These are phyloP conservation scores for Anolis sagrei DNA, from an alignment of 2,113 vertebrate genomes.

Conservation along the genomic window DNA sequence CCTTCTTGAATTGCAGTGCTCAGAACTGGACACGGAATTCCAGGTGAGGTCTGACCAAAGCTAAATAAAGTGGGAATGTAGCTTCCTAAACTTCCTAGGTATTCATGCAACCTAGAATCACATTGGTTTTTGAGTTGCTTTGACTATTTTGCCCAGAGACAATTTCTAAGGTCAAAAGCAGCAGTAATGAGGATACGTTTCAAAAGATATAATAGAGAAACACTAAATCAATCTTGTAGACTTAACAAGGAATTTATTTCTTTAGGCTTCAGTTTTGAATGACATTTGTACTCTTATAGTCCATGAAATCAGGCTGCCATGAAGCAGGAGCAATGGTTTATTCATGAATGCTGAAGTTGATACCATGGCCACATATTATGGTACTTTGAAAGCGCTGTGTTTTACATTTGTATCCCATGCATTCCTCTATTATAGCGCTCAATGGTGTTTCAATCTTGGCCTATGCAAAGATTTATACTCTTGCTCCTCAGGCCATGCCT, in stretches of 20 bases:
- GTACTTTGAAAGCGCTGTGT: background rate
- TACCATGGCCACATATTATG: background rate
- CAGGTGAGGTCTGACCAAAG: too few relatives aligned
- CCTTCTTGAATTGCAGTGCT: too few relatives aligned
- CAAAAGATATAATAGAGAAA: background rate
- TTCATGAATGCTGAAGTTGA: background rate
- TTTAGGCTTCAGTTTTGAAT: background rate
- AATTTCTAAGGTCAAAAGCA: too few relatives aligned
- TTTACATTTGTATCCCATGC: background rate
- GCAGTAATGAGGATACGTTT: too few relatives aligned
- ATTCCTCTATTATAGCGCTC: background rate
- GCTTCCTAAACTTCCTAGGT: too few relatives aligned
- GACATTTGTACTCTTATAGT: background rate
- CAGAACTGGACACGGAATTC: too few relatives aligned
- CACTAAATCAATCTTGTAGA: background rate
- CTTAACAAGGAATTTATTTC: background rate
- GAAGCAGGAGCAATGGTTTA: background rate
- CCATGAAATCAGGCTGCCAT: background rate
- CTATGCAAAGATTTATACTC: background rate
- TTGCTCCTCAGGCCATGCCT: too few relatives aligned
- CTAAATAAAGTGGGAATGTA: too few relatives aligned
- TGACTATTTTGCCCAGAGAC: too few relatives aligned
- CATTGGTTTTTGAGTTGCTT: too few relatives aligned
- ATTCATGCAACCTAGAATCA: too few relatives aligned
- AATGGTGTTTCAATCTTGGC: background rate